These are phyloP conservation scores for Strix aluco DNA, from an alignment of 2,113 vertebrate species.

Conservation along the genomic window DNA sequence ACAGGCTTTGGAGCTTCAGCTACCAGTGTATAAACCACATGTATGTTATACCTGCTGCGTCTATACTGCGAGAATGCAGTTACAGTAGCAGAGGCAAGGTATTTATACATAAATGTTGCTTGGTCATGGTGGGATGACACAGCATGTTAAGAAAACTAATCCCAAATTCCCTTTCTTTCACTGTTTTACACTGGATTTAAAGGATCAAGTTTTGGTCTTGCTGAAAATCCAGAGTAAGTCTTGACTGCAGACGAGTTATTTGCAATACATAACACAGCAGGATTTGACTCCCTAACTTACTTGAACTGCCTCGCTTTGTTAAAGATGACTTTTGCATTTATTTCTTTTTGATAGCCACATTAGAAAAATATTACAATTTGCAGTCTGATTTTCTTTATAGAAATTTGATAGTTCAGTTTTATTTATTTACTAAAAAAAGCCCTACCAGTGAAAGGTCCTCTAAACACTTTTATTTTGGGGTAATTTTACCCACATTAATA, in stretches of 20 bases:
- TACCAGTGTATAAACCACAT: background rate
- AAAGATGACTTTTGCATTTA: background rate
- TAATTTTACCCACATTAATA: slow-evolving; percentile 15
- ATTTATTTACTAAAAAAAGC: background rate
- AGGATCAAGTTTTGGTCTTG: background rate
- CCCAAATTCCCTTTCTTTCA: background rate
- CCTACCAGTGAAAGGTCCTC: background rate
- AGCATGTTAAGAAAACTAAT: background rate
- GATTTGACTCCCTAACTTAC: background rate
- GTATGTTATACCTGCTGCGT: background rate
- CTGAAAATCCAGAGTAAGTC: background rate
- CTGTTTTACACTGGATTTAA: background rate
- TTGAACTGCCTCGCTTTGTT: background rate
- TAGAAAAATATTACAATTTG: background rate
- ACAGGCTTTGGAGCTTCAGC: background rate
- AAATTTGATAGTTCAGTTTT: background rate
- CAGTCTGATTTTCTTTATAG: background rate
- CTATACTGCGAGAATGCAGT: background rate
- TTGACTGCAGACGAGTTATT: background rate
- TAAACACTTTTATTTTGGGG: background rate
- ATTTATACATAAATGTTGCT: background rate
- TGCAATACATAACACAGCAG: background rate
- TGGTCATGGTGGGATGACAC: background rate
- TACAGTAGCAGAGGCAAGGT: background rate
- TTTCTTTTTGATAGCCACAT: background rate